These are phyloP conservation scores for Antechinus stuartii DNA, from an alignment of 2,113 vertebrate species.

Conservation along the genomic window DNA sequence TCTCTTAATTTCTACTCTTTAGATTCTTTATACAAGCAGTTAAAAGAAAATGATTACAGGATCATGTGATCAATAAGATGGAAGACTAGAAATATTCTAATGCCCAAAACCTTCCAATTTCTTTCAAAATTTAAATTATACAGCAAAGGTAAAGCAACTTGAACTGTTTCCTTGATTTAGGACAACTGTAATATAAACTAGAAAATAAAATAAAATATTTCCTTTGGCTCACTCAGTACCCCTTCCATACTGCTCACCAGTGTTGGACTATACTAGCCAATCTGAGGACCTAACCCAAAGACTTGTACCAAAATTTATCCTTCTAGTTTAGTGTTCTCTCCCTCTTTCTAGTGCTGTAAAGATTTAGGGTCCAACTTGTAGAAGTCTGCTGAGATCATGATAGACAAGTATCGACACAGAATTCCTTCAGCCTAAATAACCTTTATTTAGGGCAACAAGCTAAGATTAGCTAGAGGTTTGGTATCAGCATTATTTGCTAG, in stretches of 20 bases:
- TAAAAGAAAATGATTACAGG: neutral
- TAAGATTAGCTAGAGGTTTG: neutral
- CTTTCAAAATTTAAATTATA: neutral
- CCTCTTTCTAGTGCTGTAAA: neutral
- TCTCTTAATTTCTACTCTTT: neutral
- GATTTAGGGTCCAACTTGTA: neutral
- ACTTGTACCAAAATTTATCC: neutral
- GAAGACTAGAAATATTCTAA: neutral
- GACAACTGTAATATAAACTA: neutral
- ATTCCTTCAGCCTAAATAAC: neutral
- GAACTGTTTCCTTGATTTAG: neutral
- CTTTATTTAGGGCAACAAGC: neutral
- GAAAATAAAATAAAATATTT: neutral
- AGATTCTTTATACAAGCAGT: neutral
- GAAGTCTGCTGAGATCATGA: neutral
- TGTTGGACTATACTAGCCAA: neutral
- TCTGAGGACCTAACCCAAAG: neutral
- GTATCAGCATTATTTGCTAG: neutral
- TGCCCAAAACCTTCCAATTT: neutral
- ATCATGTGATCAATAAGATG: neutral
- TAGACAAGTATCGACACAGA: neutral
- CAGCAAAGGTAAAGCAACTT: neutral
- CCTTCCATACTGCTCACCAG: neutral
- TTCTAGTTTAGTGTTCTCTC: neutral
- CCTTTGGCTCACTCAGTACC: neutral